Percentiles rank a stretch among this genome's conserved stretches.
These are phyloP conservation scores for Falco concolor DNA, from an alignment of 2,797 vertebrate genomes.

Conservation along the genomic window DNA sequence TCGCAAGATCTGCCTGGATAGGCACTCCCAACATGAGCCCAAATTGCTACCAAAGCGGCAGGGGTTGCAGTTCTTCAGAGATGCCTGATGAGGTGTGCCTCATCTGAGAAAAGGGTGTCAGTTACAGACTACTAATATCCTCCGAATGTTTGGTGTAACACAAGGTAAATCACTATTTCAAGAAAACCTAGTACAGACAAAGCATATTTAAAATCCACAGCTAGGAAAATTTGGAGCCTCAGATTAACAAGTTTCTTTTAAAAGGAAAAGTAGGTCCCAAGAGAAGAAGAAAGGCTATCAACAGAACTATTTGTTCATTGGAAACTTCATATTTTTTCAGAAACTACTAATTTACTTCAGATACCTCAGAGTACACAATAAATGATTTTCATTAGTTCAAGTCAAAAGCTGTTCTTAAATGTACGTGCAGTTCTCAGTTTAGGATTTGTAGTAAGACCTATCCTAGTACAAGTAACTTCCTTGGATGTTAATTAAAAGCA, in stretches of 20 bases:
- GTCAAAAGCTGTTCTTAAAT: background rate
- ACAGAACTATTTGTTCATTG: background rate
- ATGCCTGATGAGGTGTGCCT: background rate
- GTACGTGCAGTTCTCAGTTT: background rate
- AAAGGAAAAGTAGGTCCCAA: background rate
- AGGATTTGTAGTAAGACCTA: background rate
- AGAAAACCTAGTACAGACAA: background rate
- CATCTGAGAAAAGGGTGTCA: background rate
- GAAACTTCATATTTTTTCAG: background rate
- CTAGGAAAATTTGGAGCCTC: background rate
- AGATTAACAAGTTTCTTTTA: background rate
- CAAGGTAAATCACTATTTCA: background rate
- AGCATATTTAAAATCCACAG: background rate
- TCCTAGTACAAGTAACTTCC: background rate
- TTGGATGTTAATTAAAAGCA: background rate
- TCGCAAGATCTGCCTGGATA: background rate
- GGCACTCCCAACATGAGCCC: background rate
- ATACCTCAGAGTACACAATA: background rate
- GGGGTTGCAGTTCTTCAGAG: background rate
- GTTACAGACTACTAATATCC: background rate
- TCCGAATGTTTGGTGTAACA: background rate
- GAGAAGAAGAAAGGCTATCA: background rate
- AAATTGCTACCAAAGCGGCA: background rate
- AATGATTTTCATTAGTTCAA: background rate
- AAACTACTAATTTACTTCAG: background rate